These are phyloP conservation scores for Operophtera brumata DNA, from an alignment of 2,888 invertebrate species.

Conservation along the genomic window DNA sequence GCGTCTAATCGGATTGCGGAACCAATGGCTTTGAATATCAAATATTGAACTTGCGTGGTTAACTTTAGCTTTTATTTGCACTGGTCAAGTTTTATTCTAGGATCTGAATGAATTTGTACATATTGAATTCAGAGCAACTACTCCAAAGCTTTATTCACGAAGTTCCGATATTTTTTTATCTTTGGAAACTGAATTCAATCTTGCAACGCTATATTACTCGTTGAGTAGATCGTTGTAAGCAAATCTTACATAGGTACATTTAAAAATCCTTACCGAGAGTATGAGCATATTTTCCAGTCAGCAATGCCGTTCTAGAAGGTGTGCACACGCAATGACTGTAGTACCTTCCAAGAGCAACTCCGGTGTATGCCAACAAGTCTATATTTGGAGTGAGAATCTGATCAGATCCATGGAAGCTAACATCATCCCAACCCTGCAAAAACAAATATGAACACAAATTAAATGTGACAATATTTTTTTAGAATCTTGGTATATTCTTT, in stretches of 20 bases:
- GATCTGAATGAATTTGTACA: background rate
- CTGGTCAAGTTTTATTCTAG: background rate
- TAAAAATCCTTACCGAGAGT: slow-evolving; percentile 80
- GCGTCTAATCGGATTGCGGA: slow-evolving; percentile 19
- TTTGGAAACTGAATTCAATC: too few relatives aligned
- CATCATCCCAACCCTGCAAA: slow-evolving; percentile 93
- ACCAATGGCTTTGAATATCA: slow-evolving; percentile 9
- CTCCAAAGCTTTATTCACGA: too few relatives aligned
- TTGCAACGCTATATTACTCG: too few relatives aligned
- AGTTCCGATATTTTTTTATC: too few relatives aligned
- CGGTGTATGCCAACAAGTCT: slow-evolving; percentile 91
- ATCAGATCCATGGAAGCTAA: slow-evolving; percentile 92
- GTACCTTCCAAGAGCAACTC: slow-evolving; percentile 90
- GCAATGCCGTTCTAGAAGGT: slow-evolving; percentile 89
- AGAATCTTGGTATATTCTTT: too few relatives aligned
- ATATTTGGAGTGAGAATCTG: slow-evolving; percentile 95
- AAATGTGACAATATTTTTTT: too few relatives aligned
- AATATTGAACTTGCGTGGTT: slow-evolving; percentile 2
- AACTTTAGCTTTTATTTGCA: background rate
- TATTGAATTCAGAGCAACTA: too few relatives aligned
- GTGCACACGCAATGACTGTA: slow-evolving; percentile 92
- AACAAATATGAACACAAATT: background rate
- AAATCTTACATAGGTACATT: too few relatives aligned
- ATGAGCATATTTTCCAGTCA: slow-evolving; percentile 92
- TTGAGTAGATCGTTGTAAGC: too few relatives aligned